Conservation (phyloP, 2,113 vertebrate species). For the Pelobates fuscus region DNA sequence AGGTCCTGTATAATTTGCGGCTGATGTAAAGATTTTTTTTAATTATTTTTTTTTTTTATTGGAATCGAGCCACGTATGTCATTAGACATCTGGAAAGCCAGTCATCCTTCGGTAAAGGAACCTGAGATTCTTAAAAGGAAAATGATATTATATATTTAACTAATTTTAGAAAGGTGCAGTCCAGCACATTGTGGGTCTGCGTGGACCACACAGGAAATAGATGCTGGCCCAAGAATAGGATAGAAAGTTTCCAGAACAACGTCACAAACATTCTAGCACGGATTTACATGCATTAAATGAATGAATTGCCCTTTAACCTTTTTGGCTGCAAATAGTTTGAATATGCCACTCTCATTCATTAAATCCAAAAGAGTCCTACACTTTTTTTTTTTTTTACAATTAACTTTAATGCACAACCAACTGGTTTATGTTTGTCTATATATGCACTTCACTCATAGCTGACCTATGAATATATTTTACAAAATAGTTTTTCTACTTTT, state of each 20-base stretch:
- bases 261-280: neutral
- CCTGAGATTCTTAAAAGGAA: conserved; percentile 32
- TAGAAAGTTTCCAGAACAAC: neutral
- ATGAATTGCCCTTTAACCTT: neutral
- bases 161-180: conserved; percentile 23
- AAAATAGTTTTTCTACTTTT: no score
- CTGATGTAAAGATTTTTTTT: no score
- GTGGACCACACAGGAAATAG: conserved; percentile 24
- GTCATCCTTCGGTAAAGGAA: conserved; percentile 16
- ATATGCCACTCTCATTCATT: no score
- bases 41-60: conserved; percentile 1
- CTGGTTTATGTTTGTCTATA: no score
- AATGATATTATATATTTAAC: neutral
- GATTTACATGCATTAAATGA: conserved; percentile 4
- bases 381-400: no score
- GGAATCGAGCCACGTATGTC: conserved; percentile 23
- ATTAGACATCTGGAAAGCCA: conserved; percentile 28
- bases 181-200: neutral
- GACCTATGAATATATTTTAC: no score
- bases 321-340: no score
- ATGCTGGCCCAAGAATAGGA: neutral
- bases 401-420: no score
- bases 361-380: no score
- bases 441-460: no score
- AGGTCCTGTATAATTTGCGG: no score